Conservation (phyloP, 2,888 invertebrate species). For the Criorhina ranunculi region DNA sequence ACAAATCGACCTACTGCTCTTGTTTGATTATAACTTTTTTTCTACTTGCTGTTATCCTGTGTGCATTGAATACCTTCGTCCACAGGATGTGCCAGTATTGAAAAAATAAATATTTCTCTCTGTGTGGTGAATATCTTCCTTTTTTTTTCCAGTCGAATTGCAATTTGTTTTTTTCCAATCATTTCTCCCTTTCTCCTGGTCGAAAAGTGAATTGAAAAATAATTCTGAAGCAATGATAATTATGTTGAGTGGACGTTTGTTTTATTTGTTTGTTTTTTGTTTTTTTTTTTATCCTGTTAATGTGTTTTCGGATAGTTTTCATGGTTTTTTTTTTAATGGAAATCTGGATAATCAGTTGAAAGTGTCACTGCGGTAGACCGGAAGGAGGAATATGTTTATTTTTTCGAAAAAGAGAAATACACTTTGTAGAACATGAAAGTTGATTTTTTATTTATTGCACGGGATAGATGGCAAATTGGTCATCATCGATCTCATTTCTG, state of each 20-base stretch:
- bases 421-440: no score
- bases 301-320: constrained; percentile 21
- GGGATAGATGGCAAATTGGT: constrained; percentile 26
- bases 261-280: constrained; percentile 45
- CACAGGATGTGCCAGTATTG: neutral
- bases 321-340: constrained; percentile 22
- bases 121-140: neutral
- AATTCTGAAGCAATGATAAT: constrained; percentile 66
- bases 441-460: neutral
- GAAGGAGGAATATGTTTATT: constrained; percentile 1
- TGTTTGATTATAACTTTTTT: constrained; percentile 12
- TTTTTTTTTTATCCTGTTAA: constrained; percentile 21
- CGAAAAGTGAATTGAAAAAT: constrained; percentile 62
- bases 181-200: neutral
- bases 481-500: constrained; percentile 59
- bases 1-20: constrained; percentile 28
- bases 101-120: constrained; percentile 1
- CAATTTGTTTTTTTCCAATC: neutral
- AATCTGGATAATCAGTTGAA: constrained; percentile 64
- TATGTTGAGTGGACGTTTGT: constrained; percentile 71
- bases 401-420: no score
- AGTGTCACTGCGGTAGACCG: constrained; percentile 63
- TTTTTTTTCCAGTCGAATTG: constrained; percentile 29
- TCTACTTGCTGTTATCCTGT: neutral
- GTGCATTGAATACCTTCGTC: neutral